A percentile compares a stretch with the other conserved stretches of the same genome.
Evolutionary conservation across 92 coral and sea anemone species (phyloP).

Genomic region (Zoanthus sansibaricus): DNA sequence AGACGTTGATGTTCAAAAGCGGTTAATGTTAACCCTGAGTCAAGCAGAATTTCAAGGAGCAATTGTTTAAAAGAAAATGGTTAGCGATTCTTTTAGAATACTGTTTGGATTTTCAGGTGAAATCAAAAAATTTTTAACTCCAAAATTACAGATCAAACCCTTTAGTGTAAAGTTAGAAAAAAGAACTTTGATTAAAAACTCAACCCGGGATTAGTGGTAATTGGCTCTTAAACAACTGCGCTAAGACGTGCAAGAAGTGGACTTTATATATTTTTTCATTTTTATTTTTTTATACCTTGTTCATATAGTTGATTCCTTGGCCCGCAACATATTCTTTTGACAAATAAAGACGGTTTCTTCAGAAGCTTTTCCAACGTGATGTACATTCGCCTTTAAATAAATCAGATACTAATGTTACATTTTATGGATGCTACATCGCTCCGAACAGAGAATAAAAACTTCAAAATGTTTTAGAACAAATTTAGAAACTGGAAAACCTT

Average conservation of each 20-base stretch:
- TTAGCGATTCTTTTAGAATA: too few relatives aligned
- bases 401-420: neutral
- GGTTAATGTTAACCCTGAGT: too few relatives aligned
- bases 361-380: neutral
- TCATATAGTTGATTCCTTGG: neutral
- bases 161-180: too few relatives aligned
- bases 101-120: too few relatives aligned
- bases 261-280: neutral
- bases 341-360: neutral
- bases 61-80: too few relatives aligned
- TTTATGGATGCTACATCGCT: neutral
- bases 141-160: too few relatives aligned
- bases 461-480: neutral
- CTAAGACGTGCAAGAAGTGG: neutral
- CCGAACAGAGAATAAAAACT: neutral
- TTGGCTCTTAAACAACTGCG: too few relatives aligned
- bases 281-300: neutral
- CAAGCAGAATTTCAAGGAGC: too few relatives aligned
- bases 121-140: too few relatives aligned
- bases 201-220: too few relatives aligned
- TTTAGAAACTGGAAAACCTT: neutral
- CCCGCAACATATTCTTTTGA: slow-evolving; percentile 13
- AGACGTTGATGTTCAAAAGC: too few relatives aligned
- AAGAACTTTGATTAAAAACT: too few relatives aligned
- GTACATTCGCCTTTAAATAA: slow-evolving; percentile 20